These are phyloP conservation scores for Heliopora coerulea DNA, from an alignment of 92 coral and sea anemone species.

Conservation along the genomic window DNA sequence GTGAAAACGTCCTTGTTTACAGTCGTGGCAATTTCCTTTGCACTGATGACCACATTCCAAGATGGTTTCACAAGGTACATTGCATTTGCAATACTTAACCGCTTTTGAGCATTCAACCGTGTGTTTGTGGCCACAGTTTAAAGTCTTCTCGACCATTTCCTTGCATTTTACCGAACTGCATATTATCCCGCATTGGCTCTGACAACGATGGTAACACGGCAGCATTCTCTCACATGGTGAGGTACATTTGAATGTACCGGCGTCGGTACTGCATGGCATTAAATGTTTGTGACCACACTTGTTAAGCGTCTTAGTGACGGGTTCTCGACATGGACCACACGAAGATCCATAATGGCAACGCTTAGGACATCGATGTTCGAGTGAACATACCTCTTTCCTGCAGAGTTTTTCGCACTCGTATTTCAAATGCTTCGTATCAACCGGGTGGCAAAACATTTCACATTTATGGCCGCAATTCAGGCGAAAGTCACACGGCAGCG, in stretches of 20 bases:
- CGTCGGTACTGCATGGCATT: slow-evolving; percentile 66
- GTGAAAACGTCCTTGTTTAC: slow-evolving; percentile 81
- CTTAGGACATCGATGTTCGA: slow-evolving; percentile 55
- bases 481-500: slow-evolving; percentile 67
- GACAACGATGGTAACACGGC: slow-evolving; percentile 69
- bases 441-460: slow-evolving; percentile 79
- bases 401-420: slow-evolving; percentile 72
- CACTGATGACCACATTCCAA: slow-evolving; percentile 76
- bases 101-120: slow-evolving; percentile 56
- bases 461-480: slow-evolving; percentile 85
- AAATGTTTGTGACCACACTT: slow-evolving; percentile 61
- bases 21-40: slow-evolving; percentile 66
- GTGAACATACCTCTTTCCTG: slow-evolving; percentile 54
- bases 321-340: slow-evolving; percentile 58
- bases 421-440: slow-evolving; percentile 59
- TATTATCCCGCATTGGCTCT: slow-evolving; percentile 61
- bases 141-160: slow-evolving; percentile 49
- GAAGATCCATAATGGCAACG: slow-evolving; percentile 63
- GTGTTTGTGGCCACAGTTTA: slow-evolving; percentile 67
- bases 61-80: slow-evolving; percentile 61
- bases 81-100: slow-evolving; percentile 46
- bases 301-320: slow-evolving; percentile 56
- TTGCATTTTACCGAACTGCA: slow-evolving; percentile 56
- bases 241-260: slow-evolving; percentile 58
- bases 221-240: slow-evolving; percentile 52